Base-by-base conservation (phyloP, 53 echinoderm and acorn worm species). In the Holothuria leucospilota region DNA sequence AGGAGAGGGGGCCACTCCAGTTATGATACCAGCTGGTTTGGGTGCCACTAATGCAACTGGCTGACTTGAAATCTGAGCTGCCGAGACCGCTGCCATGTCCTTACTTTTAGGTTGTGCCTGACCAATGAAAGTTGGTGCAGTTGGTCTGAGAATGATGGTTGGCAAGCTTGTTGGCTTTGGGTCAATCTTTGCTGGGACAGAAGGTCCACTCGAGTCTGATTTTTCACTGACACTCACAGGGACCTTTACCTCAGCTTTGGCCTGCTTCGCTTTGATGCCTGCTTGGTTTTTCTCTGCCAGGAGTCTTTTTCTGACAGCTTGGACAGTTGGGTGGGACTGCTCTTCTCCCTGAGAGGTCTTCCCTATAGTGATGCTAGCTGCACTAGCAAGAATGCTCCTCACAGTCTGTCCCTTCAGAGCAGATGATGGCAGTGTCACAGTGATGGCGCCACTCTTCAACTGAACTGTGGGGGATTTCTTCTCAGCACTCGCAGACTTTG, bases 341-440 rank as follows among this genome's bases (percentile, higher is more conserved):
- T 83, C 84, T 66, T 83, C 84, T 26, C 80, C 80, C 21, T 59
- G 80, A 0, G 75, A 24, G 8, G 52, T 61, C n/a, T 83, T 83
- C 13, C 65, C 84, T 23, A 66, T 83, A 25, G 84, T 83, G 2
- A 83, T 83, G n/a, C 68, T 90, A 1, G 86, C 90, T 6, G 86
- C 90, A 72, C 86, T 90, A 20, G 90, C 90, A 15, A 90, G 65
- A 56, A 90, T 90, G 39, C 90, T 90, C 21, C 86, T 80, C 53
- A 91, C 91, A 5, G 91, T 91, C 56, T 91, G 91, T 8, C 91
- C 91, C 67, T 91, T 91, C 9, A 91, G 69, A 25, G 91, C 91
- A 9, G 86, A 86, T 5, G 82, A 86, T 40, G 91, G 91, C n/a
- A 91, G 69, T 29, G 91, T 91, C 16, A 91, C 87, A 18, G 87